Conservation (phyloP, 2,797 vertebrate genomes). For the Amblyraja radiata region DNA sequence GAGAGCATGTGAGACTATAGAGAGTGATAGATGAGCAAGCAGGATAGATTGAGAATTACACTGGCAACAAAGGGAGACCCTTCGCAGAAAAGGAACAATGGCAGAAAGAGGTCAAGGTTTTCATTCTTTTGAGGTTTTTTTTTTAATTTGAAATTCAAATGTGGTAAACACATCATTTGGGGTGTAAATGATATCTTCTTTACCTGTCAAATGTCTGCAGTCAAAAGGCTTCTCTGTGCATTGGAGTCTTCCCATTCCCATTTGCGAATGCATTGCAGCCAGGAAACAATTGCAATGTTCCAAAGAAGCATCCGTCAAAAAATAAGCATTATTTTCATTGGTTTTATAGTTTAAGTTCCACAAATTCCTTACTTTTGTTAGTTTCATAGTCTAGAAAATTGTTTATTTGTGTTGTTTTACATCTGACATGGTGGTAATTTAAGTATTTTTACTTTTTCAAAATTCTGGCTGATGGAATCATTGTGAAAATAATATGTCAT, state of each 20-base stretch:
- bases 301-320: background rate
- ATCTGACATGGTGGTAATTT: background rate
- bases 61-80: conserved; percentile 12
- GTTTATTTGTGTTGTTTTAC: background rate
- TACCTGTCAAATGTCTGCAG: background rate
- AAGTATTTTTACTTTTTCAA: background rate
- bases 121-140: conserved; percentile 7
- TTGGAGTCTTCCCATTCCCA: background rate
- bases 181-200: conserved; percentile 7
- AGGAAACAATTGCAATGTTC: conserved; percentile 18
- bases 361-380: background rate
- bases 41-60: background rate
- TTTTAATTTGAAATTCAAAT: conserved; percentile 33
- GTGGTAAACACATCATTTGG: background rate
- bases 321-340: background rate
- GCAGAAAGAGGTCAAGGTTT: conserved; percentile 20
- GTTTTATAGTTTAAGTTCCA: background rate
- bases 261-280: background rate
- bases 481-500: background rate
- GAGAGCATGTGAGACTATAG: background rate
- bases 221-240: conserved; percentile 15
- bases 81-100: conserved; percentile 19
- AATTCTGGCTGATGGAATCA: background rate
- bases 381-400: background rate
- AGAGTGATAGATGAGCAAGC: conserved; percentile 29